Conservation (phyloP, 1,140 invertebrate genomes). For the Galendromus occidentalis region DNA sequence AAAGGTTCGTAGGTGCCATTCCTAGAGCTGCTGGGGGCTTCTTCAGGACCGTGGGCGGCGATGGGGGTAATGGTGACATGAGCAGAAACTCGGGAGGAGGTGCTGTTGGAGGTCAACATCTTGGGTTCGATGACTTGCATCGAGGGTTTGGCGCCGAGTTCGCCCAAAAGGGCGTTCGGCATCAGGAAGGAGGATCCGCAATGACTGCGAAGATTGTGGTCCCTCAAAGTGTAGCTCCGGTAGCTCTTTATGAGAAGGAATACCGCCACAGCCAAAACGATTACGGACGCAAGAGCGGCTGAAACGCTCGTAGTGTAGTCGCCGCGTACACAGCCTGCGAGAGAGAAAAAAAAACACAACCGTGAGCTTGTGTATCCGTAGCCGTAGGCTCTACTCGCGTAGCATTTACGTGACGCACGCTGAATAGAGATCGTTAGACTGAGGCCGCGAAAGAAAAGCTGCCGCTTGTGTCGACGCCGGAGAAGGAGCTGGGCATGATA, state of each 20-base stretch:
- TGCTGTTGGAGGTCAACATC: background rate
- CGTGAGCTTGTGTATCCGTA: no score
- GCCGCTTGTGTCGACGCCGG: no score
- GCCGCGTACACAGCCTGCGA: slow-evolving; percentile 1
- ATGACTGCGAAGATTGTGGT: background rate
- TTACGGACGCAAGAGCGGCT: background rate
- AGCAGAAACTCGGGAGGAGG: slow-evolving; percentile 2
- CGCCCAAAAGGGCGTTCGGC: background rate
- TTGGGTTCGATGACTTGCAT: slow-evolving; percentile 7
- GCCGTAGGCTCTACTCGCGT: no score
- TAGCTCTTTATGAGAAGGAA: slow-evolving; percentile 10
- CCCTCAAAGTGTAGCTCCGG: background rate
- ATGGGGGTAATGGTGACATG: slow-evolving; percentile 9
- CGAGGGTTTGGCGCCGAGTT: background rate
- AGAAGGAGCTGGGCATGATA: no score
- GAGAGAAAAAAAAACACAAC: background rate
- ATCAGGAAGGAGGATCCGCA: slow-evolving; percentile 8
- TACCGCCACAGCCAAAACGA: slow-evolving; percentile 6
- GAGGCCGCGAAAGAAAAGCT: background rate
- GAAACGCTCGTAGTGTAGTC: slow-evolving; percentile 6
- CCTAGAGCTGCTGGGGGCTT: background rate
- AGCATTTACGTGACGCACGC: no score
- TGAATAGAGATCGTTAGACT: no score
- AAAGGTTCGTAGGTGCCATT: slow-evolving; percentile 4
- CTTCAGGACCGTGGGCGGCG: slow-evolving; percentile 8